Evolutionary conservation across 2,797 vertebrate genomes (phyloP), one percentile per base, ranked within the genome.

Genomic region (Crocidura indochinensis): DNA sequence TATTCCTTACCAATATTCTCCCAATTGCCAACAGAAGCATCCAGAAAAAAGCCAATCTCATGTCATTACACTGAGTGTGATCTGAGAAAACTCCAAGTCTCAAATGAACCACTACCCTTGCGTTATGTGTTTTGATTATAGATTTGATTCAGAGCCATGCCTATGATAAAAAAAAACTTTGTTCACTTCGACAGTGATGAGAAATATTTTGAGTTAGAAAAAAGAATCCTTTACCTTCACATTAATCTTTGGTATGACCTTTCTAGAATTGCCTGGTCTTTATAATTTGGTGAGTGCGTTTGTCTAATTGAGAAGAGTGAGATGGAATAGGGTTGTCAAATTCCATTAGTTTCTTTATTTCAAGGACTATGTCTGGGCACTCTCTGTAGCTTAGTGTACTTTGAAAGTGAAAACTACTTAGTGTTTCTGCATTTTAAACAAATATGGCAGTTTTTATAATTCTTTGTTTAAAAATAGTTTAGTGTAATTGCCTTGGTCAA

Each of bases 191-290:
- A 27, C 1, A 10, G 75, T 73, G 49, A 87, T 20, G 74, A 44
- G 19, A 47, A 72, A 62, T 81, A 77, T 77, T 84, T 68, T 24
- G 5, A 91, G 29, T 49, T 20, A 20, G 6, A 49, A 72, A 84
- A 87, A 77, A 5, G 10, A 60, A 47, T 31, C 38, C 74, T 51
- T 91, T 31, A 89, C 38, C 49, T 84, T 84, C 51, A 31, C 14
- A 84, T 38, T 64, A 19, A 60, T 62, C 75, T 79, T 62, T 69
- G 19, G 51, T 47, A 11, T 20, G 17, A 60, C 24, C 44, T 1
- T 38, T 68, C 51, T 71, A 22, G 29, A 64, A 2, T 56, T 7
- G 17, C 72, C 73, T 68, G 72, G 29, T 60, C 38, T 38, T 38
- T n/a, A 2, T 17, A 20, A 74, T 60, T 38, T 92, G 29, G 22